Base-by-base conservation (phyloP, 2,888 invertebrate genomes). In the Stegana nigrithorax region DNA sequence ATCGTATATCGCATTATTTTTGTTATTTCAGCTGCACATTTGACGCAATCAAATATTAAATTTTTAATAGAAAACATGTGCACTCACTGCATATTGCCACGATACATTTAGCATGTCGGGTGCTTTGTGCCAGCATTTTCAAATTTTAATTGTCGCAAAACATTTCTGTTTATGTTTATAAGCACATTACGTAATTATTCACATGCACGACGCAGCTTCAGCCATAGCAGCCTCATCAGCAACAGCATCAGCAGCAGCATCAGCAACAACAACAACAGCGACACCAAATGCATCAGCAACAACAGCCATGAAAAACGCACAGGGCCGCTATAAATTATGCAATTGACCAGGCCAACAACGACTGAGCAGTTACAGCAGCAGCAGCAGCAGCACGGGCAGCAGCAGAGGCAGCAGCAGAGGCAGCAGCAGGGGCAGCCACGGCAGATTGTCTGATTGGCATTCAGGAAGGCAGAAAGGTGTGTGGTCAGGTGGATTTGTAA, bases 11-110 rank as follows among this genome's bases (percentile, higher is more conserved):
- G n/a, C 14, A 5, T 23, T 47, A 21, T 21, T 12, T 32, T n/a
- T 55, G 32, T 55, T 51, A 29, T 51, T 51, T 26, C 53, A 55
- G 19, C 21, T 55, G 53, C 32, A 55, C 32, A 36, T 51, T 51
- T 51, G 51, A 51, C 27, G 51, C 51, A 51, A 17, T 51, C 51
- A 51, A 51, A 51, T 51, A 51, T 51, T 51, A 51, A 51, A 51
- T 51, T 55, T 55, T 55, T 55, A 55, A 55, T 55, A 55, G 53
- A 19, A 55, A 32, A 19, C 36, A 12, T 55, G 12, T 55, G 50
- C 50, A n/a, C 7, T 21, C n/a, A 55, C 53, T 55, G n/a, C n/a
- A n/a, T n/a, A n/a, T n/a, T n/a, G n/a, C n/a, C n/a, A n/a, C n/a
- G n/a, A n/a, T n/a, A n/a, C n/a, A n/a, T n/a, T n/a, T n/a, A n/a